Base-by-base conservation (phyloP, 2,797 vertebrate species). In the Phyllotis vaccarum region DNA sequence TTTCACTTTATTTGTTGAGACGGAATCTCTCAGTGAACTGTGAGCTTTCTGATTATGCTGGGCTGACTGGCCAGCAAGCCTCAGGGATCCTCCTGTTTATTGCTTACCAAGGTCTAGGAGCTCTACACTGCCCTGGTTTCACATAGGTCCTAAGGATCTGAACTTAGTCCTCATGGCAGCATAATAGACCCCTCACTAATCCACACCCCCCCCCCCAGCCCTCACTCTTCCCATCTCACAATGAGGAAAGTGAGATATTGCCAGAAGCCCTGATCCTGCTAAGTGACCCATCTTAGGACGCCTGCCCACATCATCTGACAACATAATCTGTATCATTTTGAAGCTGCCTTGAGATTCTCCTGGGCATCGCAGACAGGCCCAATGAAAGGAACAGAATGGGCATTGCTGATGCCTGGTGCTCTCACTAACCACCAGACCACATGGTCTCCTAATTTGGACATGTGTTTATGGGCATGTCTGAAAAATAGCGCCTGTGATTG, bases 361-460 rank as follows among this genome's bases (percentile, higher is more conserved):
- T 16, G 12, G 21, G 58, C 62, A 21, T 43, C 0, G n/a, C 76
- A 66, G 8, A 72, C 19, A 40, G 76, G 56, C 75, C 43, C 31
- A n/a, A 79, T 0, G 3, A 82, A 83, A 66, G 76, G 34, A 66
- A 58, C 12, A 1, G 66, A 90, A 60, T 89, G 89, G 94, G 90
- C 80, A 62, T 62, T 93, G 68, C 89, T 93, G 85, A 49, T 86
- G 56, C 82, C 70, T 58, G 58, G 43, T 4, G 80, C 49, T 89
- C 27, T 60, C 83, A 0, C 97, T 86, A 93, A 92, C 94, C 95
- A 94, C 54, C 43, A 95, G 89, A 95, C 82, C 60, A 80, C 92
- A 95, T 93, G 8, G 60, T 94, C 94, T 97, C 96, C 96, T 97
- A 92, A 97, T 97, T 90, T 97, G 95, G 96, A 97, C 95, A 91